Evolutionary conservation across 2,113 vertebrate genomes (phyloP), one percentile per base, ranked within the genome.

Genomic region (Oncorhynchus masou): DNA sequence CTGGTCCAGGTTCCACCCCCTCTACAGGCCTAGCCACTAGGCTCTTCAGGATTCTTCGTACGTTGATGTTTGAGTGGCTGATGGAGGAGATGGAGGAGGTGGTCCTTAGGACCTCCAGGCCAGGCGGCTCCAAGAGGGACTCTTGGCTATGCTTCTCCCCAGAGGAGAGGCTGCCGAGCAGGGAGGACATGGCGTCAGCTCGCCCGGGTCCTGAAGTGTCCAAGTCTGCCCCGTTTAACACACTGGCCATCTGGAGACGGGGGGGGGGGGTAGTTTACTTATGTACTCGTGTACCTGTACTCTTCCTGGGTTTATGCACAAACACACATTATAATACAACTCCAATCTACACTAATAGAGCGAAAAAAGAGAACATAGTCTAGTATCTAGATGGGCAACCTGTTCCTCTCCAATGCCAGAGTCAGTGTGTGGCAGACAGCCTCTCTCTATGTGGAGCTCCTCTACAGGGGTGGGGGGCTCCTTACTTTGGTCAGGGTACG

Each of bases 401-500:
- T 90, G 90, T 81, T 99, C 97, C 49, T 99, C 98, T 69, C 96
- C 97, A 71, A 98, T 98, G 85, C 97, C 97, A 0, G 98, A 99
- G 91, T 99, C 98, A 1, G 97, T 98, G 90, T 98, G 98, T 70
- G 97, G 98, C 89, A 98, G 94, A 25, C 96, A 95, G 66, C 92
- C 94, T 60, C 51, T 54, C 51, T 54, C 15, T 54, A 54, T 96
- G 81, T 3, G 95, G 96, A 49, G 96, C 81, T 99, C 97, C 72
- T 99, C 98, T 86, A 94, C 93, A 0, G 96, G 95, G 57, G 94
- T 92, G 0, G 95, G 91, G 24, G 92, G 94, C 87, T 97, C 96
- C 85, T 99, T 98, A 75, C 90, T 89, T 5, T 54, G 51, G 51
- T 54, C 51, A 54, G 51, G 3, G 51, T 54, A 54, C 16, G 16